These are phyloP conservation scores for Leptoclinus maculatus DNA, from an alignment of 2,797 vertebrate genomes.

Conservation along the genomic window DNA sequence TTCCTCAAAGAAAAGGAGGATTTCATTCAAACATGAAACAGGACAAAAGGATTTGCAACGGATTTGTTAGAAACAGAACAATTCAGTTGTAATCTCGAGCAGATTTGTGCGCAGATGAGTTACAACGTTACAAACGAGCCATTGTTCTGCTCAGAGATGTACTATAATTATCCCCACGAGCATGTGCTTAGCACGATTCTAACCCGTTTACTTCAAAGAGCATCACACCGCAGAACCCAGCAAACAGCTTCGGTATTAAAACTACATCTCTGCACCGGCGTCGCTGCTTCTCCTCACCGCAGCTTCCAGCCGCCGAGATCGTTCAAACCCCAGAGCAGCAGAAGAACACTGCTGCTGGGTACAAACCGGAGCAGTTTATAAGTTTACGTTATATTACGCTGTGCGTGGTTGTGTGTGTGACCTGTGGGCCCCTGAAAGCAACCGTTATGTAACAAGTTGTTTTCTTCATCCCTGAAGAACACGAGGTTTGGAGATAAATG, in stretches of 20 bases:
- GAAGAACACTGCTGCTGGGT: slow-evolving; percentile 43
- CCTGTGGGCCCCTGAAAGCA: slow-evolving; percentile 36
- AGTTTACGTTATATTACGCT: too few relatives aligned
- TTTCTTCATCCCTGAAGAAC: slow-evolving; percentile 26
- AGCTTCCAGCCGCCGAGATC: slow-evolving; percentile 49
- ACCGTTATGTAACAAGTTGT: slow-evolving; percentile 34
- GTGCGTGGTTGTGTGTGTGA: slow-evolving; percentile 35
- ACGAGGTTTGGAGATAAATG: slow-evolving; percentile 5
- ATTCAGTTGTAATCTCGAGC: slow-evolving; percentile 52
- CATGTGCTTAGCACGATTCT: slow-evolving; percentile 58
- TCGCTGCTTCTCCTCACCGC: slow-evolving; percentile 33
- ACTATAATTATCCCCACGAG: slow-evolving; percentile 68
- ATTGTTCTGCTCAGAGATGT: slow-evolving; percentile 64
- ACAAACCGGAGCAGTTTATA: slow-evolving; percentile 28
- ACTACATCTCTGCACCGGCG: slow-evolving; percentile 54
- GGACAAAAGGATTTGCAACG: slow-evolving; percentile 18
- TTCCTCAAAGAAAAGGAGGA: not conserved
- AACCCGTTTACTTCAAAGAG: slow-evolving; percentile 72
- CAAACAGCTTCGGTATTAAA: slow-evolving; percentile 67
- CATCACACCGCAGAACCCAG: slow-evolving; percentile 64
- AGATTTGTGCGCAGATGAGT: slow-evolving; percentile 63
- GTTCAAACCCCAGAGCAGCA: slow-evolving; percentile 49
- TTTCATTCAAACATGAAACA: slow-evolving; percentile 41
- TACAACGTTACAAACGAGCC: slow-evolving; percentile 67
- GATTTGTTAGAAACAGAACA: slow-evolving; percentile 47